Evolutionary conservation across 2,797 vertebrate species (phyloP).

Genomic region (Peromyscus eremicus): DNA sequence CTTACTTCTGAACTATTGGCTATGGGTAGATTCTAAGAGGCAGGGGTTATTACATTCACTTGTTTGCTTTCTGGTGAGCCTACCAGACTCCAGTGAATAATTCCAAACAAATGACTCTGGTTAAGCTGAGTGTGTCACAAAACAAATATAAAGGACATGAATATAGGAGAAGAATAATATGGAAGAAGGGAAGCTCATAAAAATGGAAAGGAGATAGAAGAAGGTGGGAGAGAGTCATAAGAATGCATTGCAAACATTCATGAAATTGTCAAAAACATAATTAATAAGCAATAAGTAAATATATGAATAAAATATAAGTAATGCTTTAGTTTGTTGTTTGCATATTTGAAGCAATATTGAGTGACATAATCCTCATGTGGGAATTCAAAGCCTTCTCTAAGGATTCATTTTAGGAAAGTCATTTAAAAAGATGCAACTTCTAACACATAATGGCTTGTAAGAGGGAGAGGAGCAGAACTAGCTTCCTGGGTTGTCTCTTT

Average conservation of each 20-base stretch:
- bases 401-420: constrained; percentile 25
- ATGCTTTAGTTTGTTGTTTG: constrained; percentile 29
- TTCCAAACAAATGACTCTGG: neutral
- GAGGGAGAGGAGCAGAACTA: neutral
- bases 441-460: neutral
- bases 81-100: neutral
- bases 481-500: neutral
- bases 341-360: neutral
- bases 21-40: neutral
- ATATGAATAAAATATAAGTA: neutral
- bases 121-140: neutral
- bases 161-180: neutral
- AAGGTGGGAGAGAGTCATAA: neutral
- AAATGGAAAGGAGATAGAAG: neutral
- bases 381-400: neutral
- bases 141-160: neutral
- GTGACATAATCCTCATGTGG: neutral
- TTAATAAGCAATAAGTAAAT: neutral
- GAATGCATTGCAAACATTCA: neutral
- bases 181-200: neutral
- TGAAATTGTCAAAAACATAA: neutral
- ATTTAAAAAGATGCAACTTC: constrained; percentile 10
- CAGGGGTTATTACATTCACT: neutral
- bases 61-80: neutral
- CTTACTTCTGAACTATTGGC: neutral